These are phyloP conservation scores for Trachurus trachurus DNA, from an alignment of 2,797 vertebrate genomes.

Conservation along the genomic window DNA sequence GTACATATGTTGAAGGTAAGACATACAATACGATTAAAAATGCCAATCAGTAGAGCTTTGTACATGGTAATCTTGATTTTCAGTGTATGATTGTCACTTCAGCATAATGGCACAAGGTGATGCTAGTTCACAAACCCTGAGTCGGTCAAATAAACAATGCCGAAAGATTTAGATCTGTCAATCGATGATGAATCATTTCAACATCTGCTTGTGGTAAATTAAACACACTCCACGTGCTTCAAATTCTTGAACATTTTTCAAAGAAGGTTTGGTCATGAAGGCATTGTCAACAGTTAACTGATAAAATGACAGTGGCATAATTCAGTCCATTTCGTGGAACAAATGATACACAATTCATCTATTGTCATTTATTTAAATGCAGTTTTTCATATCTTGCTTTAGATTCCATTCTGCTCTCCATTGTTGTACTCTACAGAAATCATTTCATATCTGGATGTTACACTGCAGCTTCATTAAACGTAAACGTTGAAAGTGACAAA, in stretches of 20 bases:
- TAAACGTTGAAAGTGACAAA: constrained; percentile 19
- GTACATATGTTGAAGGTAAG: neutral
- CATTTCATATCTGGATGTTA: constrained; percentile 57
- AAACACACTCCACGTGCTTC: constrained; percentile 7
- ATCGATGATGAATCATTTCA: neutral
- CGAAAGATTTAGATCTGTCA: neutral
- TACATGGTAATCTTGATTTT: no score
- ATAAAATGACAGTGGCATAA: neutral
- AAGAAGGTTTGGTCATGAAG: neutral
- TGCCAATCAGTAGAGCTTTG: neutral
- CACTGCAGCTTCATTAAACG: constrained; percentile 42
- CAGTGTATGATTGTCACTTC: neutral
- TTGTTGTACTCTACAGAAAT: constrained; percentile 45
- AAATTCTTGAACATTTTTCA: neutral
- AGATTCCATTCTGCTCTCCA: constrained; percentile 13
- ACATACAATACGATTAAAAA: neutral
- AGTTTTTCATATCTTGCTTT: constrained; percentile 18
- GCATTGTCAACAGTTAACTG: neutral
- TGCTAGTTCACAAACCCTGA: neutral
- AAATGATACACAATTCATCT: neutral
- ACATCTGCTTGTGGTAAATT: neutral
- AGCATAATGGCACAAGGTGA: neutral
- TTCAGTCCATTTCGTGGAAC: neutral
- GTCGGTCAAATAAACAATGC: neutral
- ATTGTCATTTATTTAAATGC: constrained; percentile 37